phyloP scores from a whole-genome alignment of 2,888 invertebrate genomes.

The Nomada flava region DNA sequence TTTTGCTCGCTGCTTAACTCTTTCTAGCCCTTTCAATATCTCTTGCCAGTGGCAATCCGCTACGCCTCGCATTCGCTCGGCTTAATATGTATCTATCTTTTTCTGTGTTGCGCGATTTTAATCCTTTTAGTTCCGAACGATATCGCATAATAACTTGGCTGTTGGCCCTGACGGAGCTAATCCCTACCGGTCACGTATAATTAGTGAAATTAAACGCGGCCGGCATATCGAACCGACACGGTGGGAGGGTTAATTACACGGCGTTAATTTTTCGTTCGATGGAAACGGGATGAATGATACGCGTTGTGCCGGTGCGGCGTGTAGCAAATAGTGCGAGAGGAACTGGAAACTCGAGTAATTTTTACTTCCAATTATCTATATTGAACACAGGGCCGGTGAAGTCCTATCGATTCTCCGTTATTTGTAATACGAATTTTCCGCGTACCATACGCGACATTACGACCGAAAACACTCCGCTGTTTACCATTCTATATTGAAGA shows the following conservation, averaged over 20 bases:
- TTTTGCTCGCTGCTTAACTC: slow-evolving; percentile 58
- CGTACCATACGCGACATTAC: slow-evolving; percentile 46
- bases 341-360: slow-evolving; percentile 54
- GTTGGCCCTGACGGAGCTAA: slow-evolving; percentile 60
- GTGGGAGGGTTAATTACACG: slow-evolving; percentile 60
- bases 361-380: slow-evolving; percentile 50
- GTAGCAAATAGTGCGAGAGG: slow-evolving; percentile 11
- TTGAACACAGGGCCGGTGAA: not conserved
- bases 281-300: slow-evolving; percentile 50
- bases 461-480: slow-evolving; percentile 45
- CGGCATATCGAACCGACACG: slow-evolving; percentile 43
- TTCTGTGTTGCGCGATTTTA: slow-evolving; percentile 50
- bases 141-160: slow-evolving; percentile 56
- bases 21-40: slow-evolving; percentile 56
- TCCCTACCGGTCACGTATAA: slow-evolving; percentile 62
- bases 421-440: slow-evolving; percentile 37
- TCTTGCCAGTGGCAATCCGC: slow-evolving; percentile 29
- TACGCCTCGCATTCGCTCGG: slow-evolving; percentile 17
- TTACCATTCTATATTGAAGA: slow-evolving; percentile 37
- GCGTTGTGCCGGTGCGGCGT: not conserved
- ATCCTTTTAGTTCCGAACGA: slow-evolving; percentile 63
- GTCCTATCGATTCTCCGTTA: slow-evolving; percentile 46
- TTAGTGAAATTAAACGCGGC: slow-evolving; percentile 65
- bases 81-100: slow-evolving; percentile 19
- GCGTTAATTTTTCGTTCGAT: slow-evolving; percentile 62